Evolutionary conservation across 1,140 invertebrate genomes (phyloP).

Genomic region (Battus philenor): DNA sequence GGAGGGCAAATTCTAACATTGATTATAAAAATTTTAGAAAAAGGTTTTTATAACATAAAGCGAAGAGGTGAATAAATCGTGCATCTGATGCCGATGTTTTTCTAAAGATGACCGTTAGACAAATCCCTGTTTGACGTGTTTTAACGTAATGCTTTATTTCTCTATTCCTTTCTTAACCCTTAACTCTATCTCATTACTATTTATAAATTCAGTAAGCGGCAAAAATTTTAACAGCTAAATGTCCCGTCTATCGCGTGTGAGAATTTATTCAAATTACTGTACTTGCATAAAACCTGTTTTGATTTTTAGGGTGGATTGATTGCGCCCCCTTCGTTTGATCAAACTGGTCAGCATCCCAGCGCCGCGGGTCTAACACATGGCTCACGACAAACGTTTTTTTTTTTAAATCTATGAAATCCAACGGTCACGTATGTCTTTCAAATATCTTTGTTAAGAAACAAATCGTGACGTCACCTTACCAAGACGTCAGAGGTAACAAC

Average conservation of each 20-base stretch:
- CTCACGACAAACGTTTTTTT: slow-evolving; percentile 13
- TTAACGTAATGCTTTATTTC: too few species aligned
- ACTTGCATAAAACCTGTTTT: slow-evolving; percentile 49
- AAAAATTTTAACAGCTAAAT: slow-evolving; percentile 23
- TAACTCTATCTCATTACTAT: slow-evolving; percentile 1
- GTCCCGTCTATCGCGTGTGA: slow-evolving; percentile 29
- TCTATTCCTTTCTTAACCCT: too few species aligned
- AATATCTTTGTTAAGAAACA: not conserved
- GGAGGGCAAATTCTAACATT: too few species aligned
- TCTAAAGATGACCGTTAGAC: too few species aligned
- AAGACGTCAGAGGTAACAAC: too few species aligned
- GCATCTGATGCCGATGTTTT: too few species aligned
- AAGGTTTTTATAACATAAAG: too few species aligned
- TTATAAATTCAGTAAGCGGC: slow-evolving; percentile 5
- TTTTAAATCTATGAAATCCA: not conserved
- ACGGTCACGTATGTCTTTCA: too few species aligned
- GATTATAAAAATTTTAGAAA: too few species aligned
- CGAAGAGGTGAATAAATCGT: too few species aligned
- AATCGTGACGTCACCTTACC: too few species aligned
- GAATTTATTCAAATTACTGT: slow-evolving; percentile 65
- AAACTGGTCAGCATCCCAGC: slow-evolving; percentile 25
- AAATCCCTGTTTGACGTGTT: too few species aligned
- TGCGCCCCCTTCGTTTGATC: slow-evolving; percentile 17
- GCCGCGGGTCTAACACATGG: slow-evolving; percentile 19
- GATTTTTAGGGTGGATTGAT: slow-evolving; percentile 18